Conservation (phyloP, 2,113 vertebrate species). For the Onychorhynchus coronatus region DNA sequence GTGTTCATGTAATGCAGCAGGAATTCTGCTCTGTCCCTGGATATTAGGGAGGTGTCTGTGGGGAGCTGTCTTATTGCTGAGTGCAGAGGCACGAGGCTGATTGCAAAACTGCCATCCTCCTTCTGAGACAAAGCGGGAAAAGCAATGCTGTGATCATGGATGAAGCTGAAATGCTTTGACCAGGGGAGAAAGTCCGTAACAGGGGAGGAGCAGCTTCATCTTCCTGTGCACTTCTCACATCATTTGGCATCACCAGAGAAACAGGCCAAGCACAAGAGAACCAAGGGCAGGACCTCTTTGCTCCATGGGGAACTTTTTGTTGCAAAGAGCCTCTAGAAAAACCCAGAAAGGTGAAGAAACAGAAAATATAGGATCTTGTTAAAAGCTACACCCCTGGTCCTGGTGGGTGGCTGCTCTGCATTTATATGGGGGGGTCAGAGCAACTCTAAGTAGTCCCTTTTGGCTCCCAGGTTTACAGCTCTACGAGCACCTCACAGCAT, state of each 20-base stretch:
- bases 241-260: neutral
- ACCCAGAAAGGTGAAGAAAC: neutral
- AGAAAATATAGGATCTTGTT: neutral
- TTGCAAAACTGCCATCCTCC: neutral
- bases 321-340: neutral
- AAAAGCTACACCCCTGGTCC: neutral
- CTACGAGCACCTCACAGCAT: neutral
- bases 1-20: neutral
- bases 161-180: neutral
- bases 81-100: accelerated
- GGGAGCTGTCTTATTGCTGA: neutral
- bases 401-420: neutral
- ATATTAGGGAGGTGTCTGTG: accelerated
- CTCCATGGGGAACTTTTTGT: neutral
- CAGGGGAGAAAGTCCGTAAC: neutral
- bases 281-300: accelerated
- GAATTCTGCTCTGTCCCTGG: neutral
- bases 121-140: neutral
- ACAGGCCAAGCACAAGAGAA: neutral
- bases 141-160: accelerated
- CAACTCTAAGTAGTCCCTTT: slow-evolving; percentile 18
- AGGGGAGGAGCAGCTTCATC: neutral
- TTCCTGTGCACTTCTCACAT: accelerated
- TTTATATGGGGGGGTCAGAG: neutral
- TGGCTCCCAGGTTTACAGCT: neutral